A percentile compares a stretch with the other conserved stretches of the same genome.
Conservation (phyloP, 2,888 invertebrate genomes). For the Philopedon plagiatum region DNA sequence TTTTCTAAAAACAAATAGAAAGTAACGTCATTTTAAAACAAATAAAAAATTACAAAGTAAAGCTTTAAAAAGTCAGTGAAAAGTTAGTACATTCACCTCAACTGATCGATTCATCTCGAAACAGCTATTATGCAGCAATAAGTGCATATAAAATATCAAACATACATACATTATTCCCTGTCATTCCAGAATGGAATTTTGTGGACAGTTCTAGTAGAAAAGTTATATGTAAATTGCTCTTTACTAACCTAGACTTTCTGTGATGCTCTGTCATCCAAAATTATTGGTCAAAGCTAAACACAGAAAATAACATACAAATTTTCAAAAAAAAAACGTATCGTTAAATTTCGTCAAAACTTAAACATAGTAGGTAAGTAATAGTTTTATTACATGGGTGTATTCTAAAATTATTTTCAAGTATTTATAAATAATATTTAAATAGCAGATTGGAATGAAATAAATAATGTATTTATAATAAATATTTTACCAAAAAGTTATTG, state of each 20-base stretch:
- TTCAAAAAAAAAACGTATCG: slow-evolving; percentile 8
- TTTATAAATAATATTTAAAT: slow-evolving; percentile 33
- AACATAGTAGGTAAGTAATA: slow-evolving; percentile 3
- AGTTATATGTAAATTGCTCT: too few species aligned
- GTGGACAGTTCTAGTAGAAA: too few species aligned
- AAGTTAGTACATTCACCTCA: too few species aligned
- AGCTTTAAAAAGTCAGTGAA: too few species aligned
- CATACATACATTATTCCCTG: not conserved
- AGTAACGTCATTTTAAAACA: too few species aligned
- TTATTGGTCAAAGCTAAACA: slow-evolving; percentile 9
- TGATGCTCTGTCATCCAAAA: too few species aligned
- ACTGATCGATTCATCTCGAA: not conserved
- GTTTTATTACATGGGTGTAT: not conserved
- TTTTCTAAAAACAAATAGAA: too few species aligned
- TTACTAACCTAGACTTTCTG: too few species aligned
- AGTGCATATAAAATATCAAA: too few species aligned
- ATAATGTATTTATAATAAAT: slow-evolving; percentile 40
- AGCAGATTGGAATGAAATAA: slow-evolving; percentile 8
- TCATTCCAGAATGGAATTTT: too few species aligned
- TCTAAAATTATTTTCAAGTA: slow-evolving; percentile 12
- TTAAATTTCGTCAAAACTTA: not conserved
- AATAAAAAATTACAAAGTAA: not conserved
- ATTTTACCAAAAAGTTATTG: slow-evolving; percentile 30
- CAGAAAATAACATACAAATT: slow-evolving; percentile 9
- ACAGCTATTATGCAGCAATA: too few species aligned